Evolutionary conservation across 2,888 invertebrate species (phyloP).

Genomic region (Ethmia dodecea): DNA sequence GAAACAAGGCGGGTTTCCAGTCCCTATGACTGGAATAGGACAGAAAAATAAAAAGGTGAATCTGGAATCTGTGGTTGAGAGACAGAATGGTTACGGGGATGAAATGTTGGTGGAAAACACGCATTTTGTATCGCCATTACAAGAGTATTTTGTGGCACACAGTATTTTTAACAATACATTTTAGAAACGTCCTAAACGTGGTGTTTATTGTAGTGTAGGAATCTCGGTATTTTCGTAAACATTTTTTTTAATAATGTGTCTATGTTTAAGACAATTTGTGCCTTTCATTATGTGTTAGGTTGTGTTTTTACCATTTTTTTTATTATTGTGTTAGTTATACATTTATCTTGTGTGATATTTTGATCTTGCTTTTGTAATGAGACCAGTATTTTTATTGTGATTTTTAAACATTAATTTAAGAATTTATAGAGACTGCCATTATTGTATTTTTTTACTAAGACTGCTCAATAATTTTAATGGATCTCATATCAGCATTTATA

Average conservation of each 20-base stretch:
- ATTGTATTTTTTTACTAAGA: background rate
- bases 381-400: conserved; percentile 1
- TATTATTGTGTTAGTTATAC: too few species aligned
- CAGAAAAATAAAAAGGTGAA: background rate
- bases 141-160: conserved; percentile 1
- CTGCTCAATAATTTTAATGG: background rate
- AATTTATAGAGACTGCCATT: background rate
- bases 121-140: background rate
- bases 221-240: too few species aligned
- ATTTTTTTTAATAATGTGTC: too few species aligned
- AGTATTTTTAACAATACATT: conserved; percentile 1
- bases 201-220: too few species aligned
- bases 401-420: conserved; percentile 1
- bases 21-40: background rate
- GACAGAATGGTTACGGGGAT: conserved; percentile 21
- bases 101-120: background rate
- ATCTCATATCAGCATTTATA: too few species aligned
- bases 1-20: background rate
- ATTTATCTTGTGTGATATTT: conserved; percentile 1
- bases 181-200: background rate
- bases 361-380: background rate
- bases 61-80: background rate
- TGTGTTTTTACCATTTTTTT: too few species aligned
- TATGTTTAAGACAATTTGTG: too few species aligned
- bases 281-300: too few species aligned